phyloP scores from a whole-genome alignment of 2,113 vertebrate genomes.

The Grallaria varia region DNA sequence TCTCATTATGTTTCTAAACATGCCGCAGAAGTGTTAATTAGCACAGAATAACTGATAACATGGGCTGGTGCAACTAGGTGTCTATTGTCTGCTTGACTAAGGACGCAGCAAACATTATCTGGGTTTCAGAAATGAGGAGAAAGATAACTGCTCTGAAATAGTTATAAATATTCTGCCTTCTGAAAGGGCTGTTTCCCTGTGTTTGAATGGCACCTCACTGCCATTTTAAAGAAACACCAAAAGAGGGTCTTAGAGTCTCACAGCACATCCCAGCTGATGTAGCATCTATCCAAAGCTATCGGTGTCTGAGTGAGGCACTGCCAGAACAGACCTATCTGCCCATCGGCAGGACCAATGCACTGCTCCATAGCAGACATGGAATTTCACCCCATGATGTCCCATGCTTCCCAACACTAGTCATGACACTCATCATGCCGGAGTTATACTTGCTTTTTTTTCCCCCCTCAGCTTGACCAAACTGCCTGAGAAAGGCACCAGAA shows the following conservation, averaged over 20 bases:
- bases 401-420: not conserved
- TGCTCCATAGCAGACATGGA: not conserved
- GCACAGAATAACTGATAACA: not conserved
- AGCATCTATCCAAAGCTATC: not conserved
- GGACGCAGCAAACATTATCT: not conserved
- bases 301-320: fast-evolving
- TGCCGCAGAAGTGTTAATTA: not conserved
- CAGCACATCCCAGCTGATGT: not conserved
- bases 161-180: not conserved
- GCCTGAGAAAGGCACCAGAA: not conserved
- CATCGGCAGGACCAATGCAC: not conserved
- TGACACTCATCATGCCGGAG: not conserved
- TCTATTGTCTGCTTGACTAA: not conserved
- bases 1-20: not conserved
- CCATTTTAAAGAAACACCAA: not conserved
- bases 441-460: not conserved
- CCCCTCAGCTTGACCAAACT: not conserved
- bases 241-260: not conserved
- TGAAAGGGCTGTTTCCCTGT: not conserved
- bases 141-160: not conserved
- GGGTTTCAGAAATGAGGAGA: not conserved
- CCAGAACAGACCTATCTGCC: not conserved
- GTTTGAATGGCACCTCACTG: not conserved
- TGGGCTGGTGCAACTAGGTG: not conserved
- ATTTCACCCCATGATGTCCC: not conserved